Evolutionary conservation across 2,888 invertebrate species (phyloP).

Genomic region (Ectemnius continuus): DNA sequence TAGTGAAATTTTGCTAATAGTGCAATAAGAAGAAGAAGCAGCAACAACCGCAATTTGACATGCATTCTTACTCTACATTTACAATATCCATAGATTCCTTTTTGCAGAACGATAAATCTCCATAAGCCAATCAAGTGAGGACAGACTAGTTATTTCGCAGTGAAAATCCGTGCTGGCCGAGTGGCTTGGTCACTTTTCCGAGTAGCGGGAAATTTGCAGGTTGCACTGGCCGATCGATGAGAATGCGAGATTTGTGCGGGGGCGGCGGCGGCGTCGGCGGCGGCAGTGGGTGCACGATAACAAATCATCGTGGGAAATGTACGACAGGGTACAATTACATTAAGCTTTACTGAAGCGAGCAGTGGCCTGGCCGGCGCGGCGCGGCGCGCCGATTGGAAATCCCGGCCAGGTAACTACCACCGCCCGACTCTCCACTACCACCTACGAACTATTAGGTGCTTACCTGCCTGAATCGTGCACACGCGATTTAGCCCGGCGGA

Average conservation of each 20-base stretch:
- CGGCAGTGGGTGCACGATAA: no score
- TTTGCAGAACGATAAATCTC: no score
- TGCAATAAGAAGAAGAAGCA: no score
- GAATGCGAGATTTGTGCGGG: not conserved
- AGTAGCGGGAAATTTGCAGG: not conserved
- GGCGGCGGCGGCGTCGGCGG: no score
- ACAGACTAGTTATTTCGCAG: no score
- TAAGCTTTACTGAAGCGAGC: constrained; percentile 27
- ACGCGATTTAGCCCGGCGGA: constrained; percentile 41
- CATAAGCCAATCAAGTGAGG: no score
- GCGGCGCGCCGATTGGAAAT: constrained; percentile 36
- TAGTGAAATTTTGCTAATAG: no score
- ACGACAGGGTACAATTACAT: constrained; percentile 38
- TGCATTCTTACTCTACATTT: no score
- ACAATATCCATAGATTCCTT: no score
- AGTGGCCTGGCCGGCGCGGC: constrained; percentile 1
- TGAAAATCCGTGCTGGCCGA: not conserved
- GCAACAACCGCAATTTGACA: no score
- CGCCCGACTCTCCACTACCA: constrained; percentile 18
- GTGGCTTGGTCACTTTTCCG: not conserved
- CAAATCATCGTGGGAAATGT: constrained; percentile 29
- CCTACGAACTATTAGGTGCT: constrained; percentile 54
- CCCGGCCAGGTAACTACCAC: constrained; percentile 28
- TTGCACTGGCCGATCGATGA: not conserved
- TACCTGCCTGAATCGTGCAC: constrained; percentile 50